Base-by-base conservation (phyloP, 2,888 invertebrate species). In the Leptopilina myrica region DNA sequence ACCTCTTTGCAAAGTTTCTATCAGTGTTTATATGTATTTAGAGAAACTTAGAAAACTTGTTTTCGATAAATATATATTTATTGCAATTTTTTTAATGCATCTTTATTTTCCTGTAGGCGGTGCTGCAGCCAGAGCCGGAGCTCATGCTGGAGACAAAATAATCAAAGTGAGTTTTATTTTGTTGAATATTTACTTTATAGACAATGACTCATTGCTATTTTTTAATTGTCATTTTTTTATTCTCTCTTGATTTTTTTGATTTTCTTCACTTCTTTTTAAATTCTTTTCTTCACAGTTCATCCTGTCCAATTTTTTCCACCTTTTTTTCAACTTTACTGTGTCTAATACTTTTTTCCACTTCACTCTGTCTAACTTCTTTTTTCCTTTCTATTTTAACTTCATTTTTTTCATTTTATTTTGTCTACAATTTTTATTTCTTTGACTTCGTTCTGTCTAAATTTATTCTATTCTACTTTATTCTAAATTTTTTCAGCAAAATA, bases 101-200 rank as follows among this genome's bases (percentile, higher is more conserved):
- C 26, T 79, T n/a, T 79, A 69, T 78, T 78, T 43, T 62, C 79
- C 77, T 77, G 73, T 53, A 96, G 95, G 98, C 92, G 98, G 99
- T 81, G 97, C 98, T 85, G 98, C 98, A 88, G 97, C 97, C 93
- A 95, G 95, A 90, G 98, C 98, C 78, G 98, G 98, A 66, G 95
- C 99, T 84, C 96, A 97, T 87, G 95, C 97, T 83, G 98, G 97
- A 59, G 98, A 99, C 93, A 95, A 97, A 92, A 98, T 99, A 90
- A 95, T 98, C 87, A 97, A 96, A 94, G 97, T 96, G 90, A 92
- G 86, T 83, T 83, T 78, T 76, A 80, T 84, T 86, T 79, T 49
- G 79, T 67, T 49, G 12, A 11, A 77, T 79, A 81, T 80, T 75
- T 75, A 33, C 65, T 1, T 14, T 5, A 12, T 26, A 20, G 20